These are phyloP conservation scores for Callionymus lyra DNA, from an alignment of 2,113 vertebrate species.

Conservation along the genomic window DNA sequence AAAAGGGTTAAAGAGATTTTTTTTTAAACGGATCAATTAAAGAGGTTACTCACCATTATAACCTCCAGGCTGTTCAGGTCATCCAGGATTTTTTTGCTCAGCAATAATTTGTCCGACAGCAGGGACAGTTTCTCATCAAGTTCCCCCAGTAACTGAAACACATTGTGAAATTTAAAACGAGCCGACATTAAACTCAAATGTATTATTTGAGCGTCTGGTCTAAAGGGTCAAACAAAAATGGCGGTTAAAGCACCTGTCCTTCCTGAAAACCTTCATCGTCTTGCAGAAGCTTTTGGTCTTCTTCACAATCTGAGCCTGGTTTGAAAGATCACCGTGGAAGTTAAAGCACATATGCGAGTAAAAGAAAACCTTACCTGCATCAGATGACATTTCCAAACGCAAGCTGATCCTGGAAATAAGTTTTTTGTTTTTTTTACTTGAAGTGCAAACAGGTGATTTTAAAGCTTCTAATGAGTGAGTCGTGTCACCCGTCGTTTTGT, in stretches of 20 bases:
- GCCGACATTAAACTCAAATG: too few species aligned
- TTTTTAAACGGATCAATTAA: not conserved
- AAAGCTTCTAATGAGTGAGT: constrained; percentile 11
- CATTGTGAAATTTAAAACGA: too few species aligned
- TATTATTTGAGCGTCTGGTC: too few species aligned
- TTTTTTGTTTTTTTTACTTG: not conserved
- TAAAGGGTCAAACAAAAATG: too few species aligned
- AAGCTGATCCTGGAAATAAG: not conserved
- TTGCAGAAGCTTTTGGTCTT: not conserved
- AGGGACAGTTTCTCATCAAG: constrained; percentile 11
- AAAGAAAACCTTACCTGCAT: constrained; percentile 14
- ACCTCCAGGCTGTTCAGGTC: constrained; percentile 44
- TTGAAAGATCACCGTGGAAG: not conserved
- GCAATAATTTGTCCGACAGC: constrained; percentile 23
- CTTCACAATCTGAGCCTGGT: constrained; percentile 10
- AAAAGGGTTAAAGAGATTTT: not conserved
- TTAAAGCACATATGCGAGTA: rapidly evolving
- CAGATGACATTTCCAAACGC: constrained; percentile 27
- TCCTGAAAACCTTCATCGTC: not conserved
- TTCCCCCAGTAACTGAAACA: constrained; percentile 3
- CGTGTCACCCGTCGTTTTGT: too few species aligned
- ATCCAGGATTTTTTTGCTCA: constrained; percentile 35
- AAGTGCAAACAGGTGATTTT: constrained; percentile 19
- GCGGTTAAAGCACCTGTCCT: too few species aligned
- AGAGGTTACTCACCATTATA: constrained; percentile 32